These are phyloP conservation scores for Leptoclinus maculatus DNA, from an alignment of 2,797 vertebrate genomes.

Conservation along the genomic window DNA sequence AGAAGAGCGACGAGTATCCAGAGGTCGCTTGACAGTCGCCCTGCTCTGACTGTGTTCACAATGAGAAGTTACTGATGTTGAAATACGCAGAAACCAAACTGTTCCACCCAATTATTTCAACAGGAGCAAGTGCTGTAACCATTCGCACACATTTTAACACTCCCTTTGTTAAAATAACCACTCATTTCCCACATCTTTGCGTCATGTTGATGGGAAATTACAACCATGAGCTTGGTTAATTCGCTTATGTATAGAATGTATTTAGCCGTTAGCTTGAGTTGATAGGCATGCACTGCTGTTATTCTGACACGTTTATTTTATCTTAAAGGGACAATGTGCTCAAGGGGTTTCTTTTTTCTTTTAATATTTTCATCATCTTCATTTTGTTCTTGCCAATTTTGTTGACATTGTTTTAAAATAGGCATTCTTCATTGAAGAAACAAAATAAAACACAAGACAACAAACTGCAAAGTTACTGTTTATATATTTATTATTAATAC, in stretches of 20 bases:
- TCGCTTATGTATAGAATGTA: not conserved
- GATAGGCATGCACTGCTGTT: not conserved
- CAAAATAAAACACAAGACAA: not conserved
- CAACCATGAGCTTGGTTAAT: not conserved
- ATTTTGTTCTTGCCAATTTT: not conserved
- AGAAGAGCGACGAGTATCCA: not conserved
- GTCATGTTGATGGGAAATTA: not conserved
- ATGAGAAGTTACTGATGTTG: slow-evolving; percentile 37
- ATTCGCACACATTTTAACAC: not conserved
- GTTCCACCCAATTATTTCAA: slow-evolving; percentile 22
- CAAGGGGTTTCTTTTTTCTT: not conserved
- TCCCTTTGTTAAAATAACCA: slow-evolving; percentile 9
- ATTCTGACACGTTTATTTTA: too few species aligned
- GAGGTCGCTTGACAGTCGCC: not conserved
- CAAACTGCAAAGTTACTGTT: not conserved
- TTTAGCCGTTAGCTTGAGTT: not conserved
- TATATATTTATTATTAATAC: not conserved
- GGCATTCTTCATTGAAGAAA: not conserved
- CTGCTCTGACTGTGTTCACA: not conserved
- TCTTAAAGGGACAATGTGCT: not conserved
- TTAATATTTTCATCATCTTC: not conserved
- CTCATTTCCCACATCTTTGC: not conserved
- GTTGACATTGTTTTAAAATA: not conserved
- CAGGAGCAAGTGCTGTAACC: not conserved
- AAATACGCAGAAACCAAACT: slow-evolving; percentile 10